Percentiles rank a stretch among this genome's conserved stretches.
phyloP scores from a whole-genome alignment of 2,113 vertebrate genomes.

The Otocyon megalotis region DNA sequence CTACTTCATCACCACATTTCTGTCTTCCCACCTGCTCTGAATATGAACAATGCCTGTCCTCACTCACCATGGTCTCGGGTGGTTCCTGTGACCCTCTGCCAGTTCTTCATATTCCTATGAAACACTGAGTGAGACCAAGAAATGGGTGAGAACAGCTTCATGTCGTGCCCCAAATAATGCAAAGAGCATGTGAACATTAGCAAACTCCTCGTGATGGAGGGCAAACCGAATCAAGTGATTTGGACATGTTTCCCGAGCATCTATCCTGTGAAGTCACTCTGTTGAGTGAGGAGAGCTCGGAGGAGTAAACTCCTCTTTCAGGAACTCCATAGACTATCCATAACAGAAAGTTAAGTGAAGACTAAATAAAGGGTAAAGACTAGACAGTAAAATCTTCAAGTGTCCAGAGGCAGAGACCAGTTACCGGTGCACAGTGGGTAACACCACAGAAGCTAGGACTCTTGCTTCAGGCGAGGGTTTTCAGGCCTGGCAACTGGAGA shows the following conservation, averaged over 20 bases:
- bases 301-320: not conserved
- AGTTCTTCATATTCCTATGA: not conserved
- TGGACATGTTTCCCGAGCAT: not conserved
- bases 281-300: not conserved
- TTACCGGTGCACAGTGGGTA: not conserved
- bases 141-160: not conserved
- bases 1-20: not conserved
- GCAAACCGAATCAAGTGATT: not conserved
- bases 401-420: not conserved
- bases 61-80: not conserved
- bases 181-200: not conserved
- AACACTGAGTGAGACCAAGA: not conserved
- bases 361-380: not conserved
- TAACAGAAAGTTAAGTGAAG: not conserved
- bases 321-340: not conserved
- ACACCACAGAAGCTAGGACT: not conserved
- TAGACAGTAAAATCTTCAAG: not conserved
- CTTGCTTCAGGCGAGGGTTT: not conserved
- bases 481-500: not conserved
- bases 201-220: not conserved
- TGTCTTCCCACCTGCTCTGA: slow-evolving; percentile 25
- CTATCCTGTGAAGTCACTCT: not conserved
- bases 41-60: not conserved
- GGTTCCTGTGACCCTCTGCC: not conserved
- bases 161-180: not conserved